Base-by-base conservation (phyloP, 2,113 vertebrate species). In the Thunnus maccoyii region DNA sequence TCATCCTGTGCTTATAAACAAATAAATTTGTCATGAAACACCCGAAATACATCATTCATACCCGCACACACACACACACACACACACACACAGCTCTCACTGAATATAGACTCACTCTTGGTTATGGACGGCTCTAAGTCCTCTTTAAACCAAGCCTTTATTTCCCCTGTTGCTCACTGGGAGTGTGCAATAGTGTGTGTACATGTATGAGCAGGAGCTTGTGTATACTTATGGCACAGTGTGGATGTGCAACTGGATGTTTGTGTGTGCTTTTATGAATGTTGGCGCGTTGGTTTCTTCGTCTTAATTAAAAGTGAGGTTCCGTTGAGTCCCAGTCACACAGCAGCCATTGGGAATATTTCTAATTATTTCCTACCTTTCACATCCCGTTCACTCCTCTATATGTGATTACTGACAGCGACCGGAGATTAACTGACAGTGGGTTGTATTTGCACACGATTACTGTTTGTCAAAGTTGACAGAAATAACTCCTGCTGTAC, bases 301-400 rank as follows among this genome's bases (percentile, higher is more conserved):
- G 56, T 85, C 88, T 93, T 94, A 93, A 94, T 93, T 93, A 92
- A 92, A 94, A 88, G 84, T 80, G 78, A 88, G 88, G 55, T 88
- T 78, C 86, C 60, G 68, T 54, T 18, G 85, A 89, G 85, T 76
- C 81, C 56, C 79, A 76, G 81, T 82, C 89, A 82, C 84, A 75
- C 57, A 87, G 79, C 83, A 86, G 84, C 92, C 89, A 84, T 85
- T 92, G 92, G 93, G 93, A 92, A 92, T 92, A 92, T 88, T 91
- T 93, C 78, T 91, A 93, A 94, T 94, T 93, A 93, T 90, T 89
- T 91, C 84, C 82, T 60, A 84, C 89, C 87, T 90, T 91, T 89
- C 85, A 89, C 68, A 55, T 88, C 78, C 76, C 66, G 17, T 70
- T 91, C 82, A 75, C 83, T 89, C 83, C 65, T 85, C 87, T 88